Percentiles rank a stretch among this genome's conserved stretches.
These are phyloP conservation scores for Onychostoma macrolepis DNA, from an alignment of 2,113 vertebrate genomes.

Conservation along the genomic window DNA sequence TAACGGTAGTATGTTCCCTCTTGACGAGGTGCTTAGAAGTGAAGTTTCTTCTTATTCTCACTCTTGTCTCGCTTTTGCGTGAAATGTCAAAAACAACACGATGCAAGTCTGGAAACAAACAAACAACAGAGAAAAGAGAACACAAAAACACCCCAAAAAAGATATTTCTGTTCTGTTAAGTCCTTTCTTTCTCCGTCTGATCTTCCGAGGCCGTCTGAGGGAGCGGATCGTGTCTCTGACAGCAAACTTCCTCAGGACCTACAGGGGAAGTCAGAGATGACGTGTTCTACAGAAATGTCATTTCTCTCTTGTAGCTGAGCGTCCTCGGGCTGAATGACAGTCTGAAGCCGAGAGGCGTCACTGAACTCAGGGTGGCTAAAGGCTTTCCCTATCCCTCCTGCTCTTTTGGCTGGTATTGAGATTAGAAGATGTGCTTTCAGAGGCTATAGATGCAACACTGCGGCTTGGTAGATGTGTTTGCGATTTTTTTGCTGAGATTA, in stretches of 20 bases:
- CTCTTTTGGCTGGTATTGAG: constrained; percentile 15
- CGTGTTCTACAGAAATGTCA: constrained; percentile 62
- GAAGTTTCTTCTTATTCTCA: constrained; percentile 64
- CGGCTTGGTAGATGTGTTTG: constrained; percentile 37
- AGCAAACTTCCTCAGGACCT: constrained; percentile 50
- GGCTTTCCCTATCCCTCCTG: constrained; percentile 37
- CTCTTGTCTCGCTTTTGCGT: constrained; percentile 60
- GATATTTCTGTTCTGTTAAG: constrained; percentile 57
- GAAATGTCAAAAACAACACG: constrained; percentile 65
- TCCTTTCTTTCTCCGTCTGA: constrained; percentile 55
- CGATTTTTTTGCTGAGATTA: constrained; percentile 37
- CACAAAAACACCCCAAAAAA: constrained; percentile 32
- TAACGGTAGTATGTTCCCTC: constrained; percentile 48
- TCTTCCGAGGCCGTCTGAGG: constrained; percentile 63
- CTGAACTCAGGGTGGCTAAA: constrained; percentile 31
- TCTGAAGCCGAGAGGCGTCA: constrained; percentile 35
- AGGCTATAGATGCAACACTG: not conserved
- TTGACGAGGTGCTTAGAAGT: constrained; percentile 61
- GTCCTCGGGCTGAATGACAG: constrained; percentile 62
- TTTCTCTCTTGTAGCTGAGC: constrained; percentile 54
- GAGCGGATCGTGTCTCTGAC: constrained; percentile 47
- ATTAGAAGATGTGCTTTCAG: constrained; percentile 43
- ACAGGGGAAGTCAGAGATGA: constrained; percentile 51
- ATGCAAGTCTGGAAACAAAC: constrained; percentile 61
- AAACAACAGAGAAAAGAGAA: constrained; percentile 52